Base-by-base conservation (phyloP, 64 coral and sea anemone species). In the Anthopleura sola region DNA sequence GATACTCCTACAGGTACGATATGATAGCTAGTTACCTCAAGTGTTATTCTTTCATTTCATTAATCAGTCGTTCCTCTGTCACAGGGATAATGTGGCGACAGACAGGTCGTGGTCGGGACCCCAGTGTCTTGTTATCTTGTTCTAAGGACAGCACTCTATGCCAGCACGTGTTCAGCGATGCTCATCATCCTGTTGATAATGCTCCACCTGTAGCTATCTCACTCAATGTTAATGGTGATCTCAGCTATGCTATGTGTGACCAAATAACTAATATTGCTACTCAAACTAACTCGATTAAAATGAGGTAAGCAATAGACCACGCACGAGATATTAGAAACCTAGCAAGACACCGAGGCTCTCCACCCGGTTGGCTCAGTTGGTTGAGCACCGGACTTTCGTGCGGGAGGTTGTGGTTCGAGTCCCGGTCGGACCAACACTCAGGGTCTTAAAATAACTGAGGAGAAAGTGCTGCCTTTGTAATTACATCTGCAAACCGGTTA, bases 161-260 rank as follows among this genome's bases (percentile, higher is more conserved):
- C 87, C 96, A 94, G 34, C 92, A 98, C 60, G 86, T 88, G 49
- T 98, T 98, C 38, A 89, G 78, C 68, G 96, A 98, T 55, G 96
- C 96, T 7, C 85, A 98, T 49, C 89, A 84, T 38, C 96, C 96
- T 9, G 96, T 86, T 19, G 96, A 98, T 21, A 84, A 98, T 37
- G 92, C 92, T 17, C 96, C 96, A 2, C 87, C 89, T 7, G 90
- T 94, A 38, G 96, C 89, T 19, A 66, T 98, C 26, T 88, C 92
- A 75, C 40, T 98, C 23, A 98, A 91, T 75, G 85, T 91, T 54
- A 91, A 85, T 92, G 96, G 96, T 15, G 89, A 92, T 76, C 85
- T 98, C 34, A 91, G 86, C 75, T 88, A 94, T 55, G 92, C 96
- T 18, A 87, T 44, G 80, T 86, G 92, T 90, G 92, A 94, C 48